A percentile compares a stretch with the other conserved stretches of the same genome.
Conservation (phyloP, 1,140 invertebrate species). For the Drosophila nigromelanica region DNA sequence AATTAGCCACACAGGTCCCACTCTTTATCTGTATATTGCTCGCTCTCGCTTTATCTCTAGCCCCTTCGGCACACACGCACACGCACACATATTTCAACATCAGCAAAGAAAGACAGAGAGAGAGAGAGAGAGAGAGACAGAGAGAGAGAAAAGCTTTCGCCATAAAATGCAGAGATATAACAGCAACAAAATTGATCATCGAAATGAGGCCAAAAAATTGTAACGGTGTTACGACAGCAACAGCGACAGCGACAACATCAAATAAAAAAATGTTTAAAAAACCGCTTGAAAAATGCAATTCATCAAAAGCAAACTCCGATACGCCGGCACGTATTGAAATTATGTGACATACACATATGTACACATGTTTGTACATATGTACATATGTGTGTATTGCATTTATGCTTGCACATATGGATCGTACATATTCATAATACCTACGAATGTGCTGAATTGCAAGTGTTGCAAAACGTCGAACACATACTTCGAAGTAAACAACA, state of each 20-base stretch:
- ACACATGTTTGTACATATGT: too few relatives aligned
- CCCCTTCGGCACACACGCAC: background rate
- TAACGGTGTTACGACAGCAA: conserved; percentile 35
- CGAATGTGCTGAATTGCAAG: conserved; percentile 27
- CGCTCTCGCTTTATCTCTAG: background rate
- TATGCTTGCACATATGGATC: background rate
- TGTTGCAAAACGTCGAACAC: conserved; percentile 46
- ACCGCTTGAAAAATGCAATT: conserved; percentile 36
- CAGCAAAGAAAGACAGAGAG: conserved; percentile 19
- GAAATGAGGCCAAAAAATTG: conserved; percentile 43
- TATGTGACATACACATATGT: conserved; percentile 8
- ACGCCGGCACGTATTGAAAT: conserved; percentile 41
- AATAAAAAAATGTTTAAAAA: conserved; percentile 22
- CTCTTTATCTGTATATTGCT: background rate
- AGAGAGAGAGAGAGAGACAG: conserved; percentile 16
- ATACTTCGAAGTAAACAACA: conserved; percentile 50
- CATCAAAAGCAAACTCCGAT: conserved; percentile 35
- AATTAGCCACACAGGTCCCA: conserved; percentile 20
- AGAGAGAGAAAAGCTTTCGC: conserved; percentile 11
- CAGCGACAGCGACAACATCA: conserved; percentile 15
- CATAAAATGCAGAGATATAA: conserved; percentile 20
- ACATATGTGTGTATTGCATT: conserved; percentile 1
- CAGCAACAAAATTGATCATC: conserved; percentile 39
- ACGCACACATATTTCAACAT: conserved; percentile 16
- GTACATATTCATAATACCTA: background rate